Base-by-base conservation (phyloP, 2,113 vertebrate species). In the Oophaga pumilio region DNA sequence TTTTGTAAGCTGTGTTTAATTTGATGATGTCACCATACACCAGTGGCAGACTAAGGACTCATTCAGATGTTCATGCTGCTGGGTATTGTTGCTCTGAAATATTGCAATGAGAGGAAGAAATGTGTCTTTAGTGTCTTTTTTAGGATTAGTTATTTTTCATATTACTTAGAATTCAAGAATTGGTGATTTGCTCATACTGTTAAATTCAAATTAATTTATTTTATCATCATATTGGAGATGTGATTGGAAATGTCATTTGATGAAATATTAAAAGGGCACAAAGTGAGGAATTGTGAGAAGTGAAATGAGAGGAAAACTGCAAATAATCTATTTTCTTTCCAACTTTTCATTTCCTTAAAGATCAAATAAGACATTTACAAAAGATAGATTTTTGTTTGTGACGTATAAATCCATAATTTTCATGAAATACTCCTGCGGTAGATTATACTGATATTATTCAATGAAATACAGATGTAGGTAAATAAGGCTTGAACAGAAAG, bases 261-360 rank as follows among this genome's bases (percentile, higher is more conserved):
- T 80, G 22, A 80, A 80, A 80, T 80, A 80, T 80, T 80, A 80
- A 80, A 79, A 80, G 77, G 77, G 53, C 56, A 80, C 4, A 79
- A 74, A 59, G 56, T 80, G 53, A 80, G 56, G 8, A 80, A 80
- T 60, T 60, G 43, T 60, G 56, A 80, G 56, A 78, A 18, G 20
- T 78, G 76, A 28, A 80, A 59, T 80, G 24, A 80, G 56, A 33
- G 8, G 8, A 80, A 79, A 80, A 59, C 77, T 80, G 15, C 15
- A 80, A 74, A 73, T 73, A 73, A 59, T 80, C 77, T 80, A 59
- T 60, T 80, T 80, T 80, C 50, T 60, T 60, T 60, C 26, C 33
- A 8, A 60, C 76, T 79, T 80, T 57, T 60, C 77, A 80, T 60
- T 60, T 60, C 53, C 11, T 80, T 12, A 59, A 80, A 60, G 77